Evolutionary conservation across 2,888 invertebrate species (phyloP).

Genomic region (Paralinhomoeus sp.): DNA sequence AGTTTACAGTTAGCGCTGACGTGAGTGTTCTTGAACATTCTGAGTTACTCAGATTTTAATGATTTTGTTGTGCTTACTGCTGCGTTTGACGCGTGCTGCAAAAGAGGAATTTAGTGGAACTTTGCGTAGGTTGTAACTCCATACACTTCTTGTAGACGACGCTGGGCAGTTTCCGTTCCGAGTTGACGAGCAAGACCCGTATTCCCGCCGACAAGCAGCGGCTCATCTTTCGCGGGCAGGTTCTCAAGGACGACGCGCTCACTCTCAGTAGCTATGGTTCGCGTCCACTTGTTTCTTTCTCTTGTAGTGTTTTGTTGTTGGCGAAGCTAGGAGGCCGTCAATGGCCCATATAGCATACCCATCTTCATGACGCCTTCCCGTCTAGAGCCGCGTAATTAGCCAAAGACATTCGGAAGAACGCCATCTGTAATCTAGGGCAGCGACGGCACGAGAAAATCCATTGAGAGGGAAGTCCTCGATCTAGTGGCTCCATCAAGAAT

Average conservation of each 20-base stretch:
- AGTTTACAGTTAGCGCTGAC: conserved; percentile 24
- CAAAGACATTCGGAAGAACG: no score
- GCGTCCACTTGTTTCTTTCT: neutral
- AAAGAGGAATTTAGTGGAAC: conserved; percentile 7
- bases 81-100: neutral
- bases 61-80: neutral
- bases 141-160: conserved; percentile 17
- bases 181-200: conserved; percentile 16
- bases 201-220: conserved; percentile 60
- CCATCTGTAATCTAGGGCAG: no score
- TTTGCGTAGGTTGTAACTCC: neutral
- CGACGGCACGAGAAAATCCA: no score
- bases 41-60: neutral
- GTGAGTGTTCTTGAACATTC: conserved; percentile 9
- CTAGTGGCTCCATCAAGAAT: no score
- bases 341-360: no score
- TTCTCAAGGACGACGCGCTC: conserved; percentile 53
- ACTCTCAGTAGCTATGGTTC: neutral
- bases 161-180: conserved; percentile 26
- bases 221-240: conserved; percentile 78
- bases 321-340: no score
- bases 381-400: no score
- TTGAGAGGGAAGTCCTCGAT: no score
- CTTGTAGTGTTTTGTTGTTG: conserved; percentile 10
- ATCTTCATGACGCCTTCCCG: no score